Evolutionary conservation across 2,797 vertebrate genomes (phyloP), one percentile per base, ranked within the genome.

Genomic region (Tauraco hartlaubi): DNA sequence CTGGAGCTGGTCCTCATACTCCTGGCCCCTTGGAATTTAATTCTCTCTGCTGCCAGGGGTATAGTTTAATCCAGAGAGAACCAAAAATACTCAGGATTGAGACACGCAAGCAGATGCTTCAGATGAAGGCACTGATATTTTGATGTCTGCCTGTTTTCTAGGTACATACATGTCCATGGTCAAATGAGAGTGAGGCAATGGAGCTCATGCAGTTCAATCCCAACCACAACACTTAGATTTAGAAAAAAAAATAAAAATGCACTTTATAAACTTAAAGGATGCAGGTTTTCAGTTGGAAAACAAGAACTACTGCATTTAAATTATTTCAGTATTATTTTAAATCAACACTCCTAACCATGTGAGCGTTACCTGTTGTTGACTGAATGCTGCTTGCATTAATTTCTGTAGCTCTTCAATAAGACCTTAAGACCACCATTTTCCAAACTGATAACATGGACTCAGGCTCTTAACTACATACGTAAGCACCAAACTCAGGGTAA

Each of bases 161-260:
- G 49, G 33, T 62, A 26, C 9, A 16, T 11, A 18, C 7, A 4
- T 3, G 3, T 12, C n/a, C 16, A 21, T 0, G 2, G 37, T 37
- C 55, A 54, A 67, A 62, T 14, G 21, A 37, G 2, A 55, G 6
- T 0, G 1, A 68, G 15, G 7, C 37, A 63, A 13, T 8, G 4
- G 18, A n/a, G 6, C 9, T 64, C 20, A 15, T 1, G 3, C 4
- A 37, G 5, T 4, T 3, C 13, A 59, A 63, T 14, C 62, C 14
- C 44, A 83, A 31, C 15, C 8, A 26, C 7, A 33, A 5, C 25
- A 6, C 6, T 21, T 28, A 28, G 1, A 31, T 35, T 7, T 31
- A 39, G 6, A 3, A 17, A 14, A 19, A 19, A 29, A 18, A 4
- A 9, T 1, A 4, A 13, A 28, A 1, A 11, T 6, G 39, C 39